Evolutionary conservation across 2,797 vertebrate genomes (phyloP), one percentile per base, ranked within the genome.

Genomic region (Potorous gilbertii): DNA sequence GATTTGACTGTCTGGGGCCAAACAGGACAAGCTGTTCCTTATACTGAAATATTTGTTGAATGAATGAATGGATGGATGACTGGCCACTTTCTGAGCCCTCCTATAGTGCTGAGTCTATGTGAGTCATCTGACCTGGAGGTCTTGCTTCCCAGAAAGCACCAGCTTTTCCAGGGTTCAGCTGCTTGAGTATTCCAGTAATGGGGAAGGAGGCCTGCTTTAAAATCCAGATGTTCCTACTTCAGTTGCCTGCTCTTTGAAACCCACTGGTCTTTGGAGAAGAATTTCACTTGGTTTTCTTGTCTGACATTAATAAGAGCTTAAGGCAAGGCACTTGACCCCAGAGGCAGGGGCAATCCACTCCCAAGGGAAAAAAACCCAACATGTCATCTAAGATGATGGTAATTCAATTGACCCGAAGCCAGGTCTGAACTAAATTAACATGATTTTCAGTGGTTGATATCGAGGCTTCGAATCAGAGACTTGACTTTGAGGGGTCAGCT

Each of bases 271-370:
- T 93, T 89, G 21, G 57, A 21, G 90, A 66, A 91, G 91, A 91
- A 74, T 50, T 93, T 59, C 93, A 50, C 46, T 54, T 92, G 54
- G 24, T 56, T 96, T 87, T 95, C 87, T 92, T 4, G 13, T 96
- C n/a, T 92, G 50, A 93, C 46, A 95, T 2, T 94, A 93, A 28
- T 56, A 91, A 92, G 31, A 62, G 59, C 92, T 96, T 95, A 94
- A 95, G 94, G 54, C 46, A 95, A 95, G 87, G 46, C 90, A 89
- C 55, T 96, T 97, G 96, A 94, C 94, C 95, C 96, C 94, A 50
- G 92, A 55, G 66, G 62, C 28, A n/a, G 66, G 92, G 50, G 29
- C n/a, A 50, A 90, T 29, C 27, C 91, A 13, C 92, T 96, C 97
- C 95, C 46, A 90, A 54, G 9, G 94, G 74, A 95, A 90, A 66